Conservation (phyloP, 2,797 vertebrate genomes). For the Melopsittacus undulatus region DNA sequence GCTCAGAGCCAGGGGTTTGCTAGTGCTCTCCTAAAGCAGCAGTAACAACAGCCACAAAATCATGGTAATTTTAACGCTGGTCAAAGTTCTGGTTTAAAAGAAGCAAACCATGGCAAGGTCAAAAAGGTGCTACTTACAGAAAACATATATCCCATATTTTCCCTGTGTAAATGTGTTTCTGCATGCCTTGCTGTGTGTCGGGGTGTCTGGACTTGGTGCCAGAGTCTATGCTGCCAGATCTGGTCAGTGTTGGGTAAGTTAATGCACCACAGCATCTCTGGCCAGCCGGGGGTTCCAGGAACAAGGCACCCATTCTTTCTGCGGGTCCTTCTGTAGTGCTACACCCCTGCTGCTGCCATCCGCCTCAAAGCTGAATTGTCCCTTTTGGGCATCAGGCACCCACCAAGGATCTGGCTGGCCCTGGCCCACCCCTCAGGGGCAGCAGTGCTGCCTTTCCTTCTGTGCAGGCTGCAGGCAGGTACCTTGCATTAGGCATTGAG, state of each 20-base stretch:
- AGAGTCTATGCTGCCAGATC: not conserved
- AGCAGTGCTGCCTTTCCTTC: not conserved
- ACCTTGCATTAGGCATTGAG: fast-evolving
- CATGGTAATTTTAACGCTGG: too few species aligned
- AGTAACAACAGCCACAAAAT: not conserved
- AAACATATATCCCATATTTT: fast-evolving
- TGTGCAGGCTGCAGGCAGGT: fast-evolving
- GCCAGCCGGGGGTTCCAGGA: not conserved
- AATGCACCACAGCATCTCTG: not conserved
- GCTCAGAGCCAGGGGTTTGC: not conserved
- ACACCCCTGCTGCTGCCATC: fast-evolving
- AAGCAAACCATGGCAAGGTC: not conserved
- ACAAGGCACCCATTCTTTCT: not conserved
- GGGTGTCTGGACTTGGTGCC: not conserved
- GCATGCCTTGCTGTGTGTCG: not conserved
- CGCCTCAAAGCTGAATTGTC: not conserved
- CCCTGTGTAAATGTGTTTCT: not conserved
- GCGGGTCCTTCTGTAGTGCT: fast-evolving
- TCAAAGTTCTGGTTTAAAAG: not conserved
- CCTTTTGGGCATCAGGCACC: not conserved
- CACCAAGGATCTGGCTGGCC: not conserved
- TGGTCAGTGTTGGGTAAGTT: fast-evolving
- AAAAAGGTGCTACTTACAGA: not conserved
- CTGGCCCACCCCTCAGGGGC: not conserved
- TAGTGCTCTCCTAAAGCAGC: not conserved